These are phyloP conservation scores for Trichogramma evanescens DNA, from an alignment of 2,888 invertebrate species.

Conservation along the genomic window DNA sequence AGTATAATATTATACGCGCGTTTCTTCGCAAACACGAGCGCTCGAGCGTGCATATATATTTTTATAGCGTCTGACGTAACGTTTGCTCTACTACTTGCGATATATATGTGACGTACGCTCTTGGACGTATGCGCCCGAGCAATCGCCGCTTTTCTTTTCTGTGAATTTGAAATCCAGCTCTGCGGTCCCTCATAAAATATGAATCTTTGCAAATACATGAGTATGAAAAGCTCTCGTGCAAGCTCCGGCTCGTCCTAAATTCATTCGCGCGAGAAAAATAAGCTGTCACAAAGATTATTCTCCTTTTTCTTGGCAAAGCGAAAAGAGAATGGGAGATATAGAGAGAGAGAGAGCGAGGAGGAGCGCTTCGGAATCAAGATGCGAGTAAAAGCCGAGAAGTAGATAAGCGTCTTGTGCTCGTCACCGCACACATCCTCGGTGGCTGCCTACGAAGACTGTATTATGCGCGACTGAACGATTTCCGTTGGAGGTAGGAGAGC, in stretches of 20 bases:
- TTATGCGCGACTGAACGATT: constrained; percentile 17
- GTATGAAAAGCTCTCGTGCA: no score
- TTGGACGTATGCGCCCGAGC: no score
- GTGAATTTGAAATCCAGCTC: no score
- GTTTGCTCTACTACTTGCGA: no score
- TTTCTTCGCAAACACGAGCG: not conserved
- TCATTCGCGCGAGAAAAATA: no score
- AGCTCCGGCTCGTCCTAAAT: no score
- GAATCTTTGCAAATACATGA: no score
- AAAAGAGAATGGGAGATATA: constrained; percentile 3
- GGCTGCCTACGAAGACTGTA: constrained; percentile 9
- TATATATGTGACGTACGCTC: no score
- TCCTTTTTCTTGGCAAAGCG: not conserved
- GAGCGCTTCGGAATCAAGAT: not conserved
- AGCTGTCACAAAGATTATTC: no score
- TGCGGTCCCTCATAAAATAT: no score
- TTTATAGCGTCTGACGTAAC: not conserved
- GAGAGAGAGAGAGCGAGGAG: constrained; percentile 3
- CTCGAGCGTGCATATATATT: not conserved
- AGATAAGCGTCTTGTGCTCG: constrained; percentile 6
- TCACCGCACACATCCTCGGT: no score
- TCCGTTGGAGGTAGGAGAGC: not conserved
- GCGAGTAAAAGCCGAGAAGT: constrained; percentile 4
- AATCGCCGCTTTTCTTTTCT: no score
- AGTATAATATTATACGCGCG: not conserved